These are phyloP conservation scores for Bombylius discolor DNA, from an alignment of 2,888 invertebrate species.

Conservation along the genomic window DNA sequence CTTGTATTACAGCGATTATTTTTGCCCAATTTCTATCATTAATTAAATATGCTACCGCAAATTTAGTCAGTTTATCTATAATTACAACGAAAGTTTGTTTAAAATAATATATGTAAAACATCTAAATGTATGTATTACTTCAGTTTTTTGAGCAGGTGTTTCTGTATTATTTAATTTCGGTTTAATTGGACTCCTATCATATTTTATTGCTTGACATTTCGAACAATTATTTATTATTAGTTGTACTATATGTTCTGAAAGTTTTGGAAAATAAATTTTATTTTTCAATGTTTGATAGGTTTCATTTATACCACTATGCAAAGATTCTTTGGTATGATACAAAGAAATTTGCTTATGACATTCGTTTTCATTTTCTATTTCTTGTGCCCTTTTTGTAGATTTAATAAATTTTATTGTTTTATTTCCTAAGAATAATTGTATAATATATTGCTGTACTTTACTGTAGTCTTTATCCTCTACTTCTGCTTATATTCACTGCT, in stretches of 20 bases:
- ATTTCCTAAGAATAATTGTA: constrained; percentile 6
- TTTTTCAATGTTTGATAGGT: constrained; percentile 11
- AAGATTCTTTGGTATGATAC: constrained; percentile 12
- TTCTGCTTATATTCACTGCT: constrained; percentile 8
- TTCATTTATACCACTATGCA: constrained; percentile 13
- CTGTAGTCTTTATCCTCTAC: constrained; percentile 8
- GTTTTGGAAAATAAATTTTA: constrained; percentile 11
- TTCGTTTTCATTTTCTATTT: constrained; percentile 10
- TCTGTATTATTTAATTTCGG: background rate
- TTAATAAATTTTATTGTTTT: constrained; percentile 5
- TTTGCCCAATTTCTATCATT: background rate
- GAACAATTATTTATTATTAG: constrained; percentile 10
- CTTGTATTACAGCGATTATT: background rate
- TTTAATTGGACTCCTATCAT: background rate
- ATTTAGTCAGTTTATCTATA: constrained; percentile 6
- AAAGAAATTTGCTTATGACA: constrained; percentile 9
- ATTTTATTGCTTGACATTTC: background rate
- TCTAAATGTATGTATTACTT: background rate
- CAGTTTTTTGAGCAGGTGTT: background rate
- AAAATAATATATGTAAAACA: background rate
- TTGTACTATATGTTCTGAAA: constrained; percentile 10
- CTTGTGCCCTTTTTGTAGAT: constrained; percentile 4
- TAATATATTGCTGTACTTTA: constrained; percentile 8
- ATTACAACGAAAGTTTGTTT: constrained; percentile 2
- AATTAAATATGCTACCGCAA: background rate